A percentile compares a stretch with the other conserved stretches of the same genome.
Conservation (phyloP, 2,888 invertebrate genomes). For the Acanthopleura granulata region DNA sequence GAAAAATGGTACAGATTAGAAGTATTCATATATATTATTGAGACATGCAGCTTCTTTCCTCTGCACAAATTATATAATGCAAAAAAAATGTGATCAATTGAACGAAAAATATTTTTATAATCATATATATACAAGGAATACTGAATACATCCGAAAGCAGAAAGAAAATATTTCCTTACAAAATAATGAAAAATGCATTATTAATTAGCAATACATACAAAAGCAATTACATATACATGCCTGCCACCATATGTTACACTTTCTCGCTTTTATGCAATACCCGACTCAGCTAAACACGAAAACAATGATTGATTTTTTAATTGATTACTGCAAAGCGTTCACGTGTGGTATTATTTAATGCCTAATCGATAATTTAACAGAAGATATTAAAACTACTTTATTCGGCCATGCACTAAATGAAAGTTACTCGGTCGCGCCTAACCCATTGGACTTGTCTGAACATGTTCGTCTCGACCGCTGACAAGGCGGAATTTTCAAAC, state of each 20-base stretch:
- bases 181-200: no score
- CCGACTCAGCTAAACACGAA: no score
- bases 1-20: background rate
- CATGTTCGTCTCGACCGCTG: conserved; percentile 14
- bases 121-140: background rate
- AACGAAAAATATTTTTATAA: background rate
- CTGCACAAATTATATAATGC: background rate
- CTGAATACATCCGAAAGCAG: background rate
- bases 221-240: no score
- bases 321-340: no score
- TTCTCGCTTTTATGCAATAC: no score
- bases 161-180: no score
- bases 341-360: no score
- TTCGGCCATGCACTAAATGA: background rate
- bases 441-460: background rate
- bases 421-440: background rate
- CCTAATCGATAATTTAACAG: no score
- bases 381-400: no score
- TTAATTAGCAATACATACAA: no score
- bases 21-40: background rate
- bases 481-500: conserved; percentile 16
- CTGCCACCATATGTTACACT: no score
- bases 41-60: background rate
- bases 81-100: background rate
- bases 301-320: no score